Evolutionary conservation across 1,140 invertebrate genomes (phyloP), one percentile per base, ranked within the genome.

Genomic region (Nebria ingens): DNA sequence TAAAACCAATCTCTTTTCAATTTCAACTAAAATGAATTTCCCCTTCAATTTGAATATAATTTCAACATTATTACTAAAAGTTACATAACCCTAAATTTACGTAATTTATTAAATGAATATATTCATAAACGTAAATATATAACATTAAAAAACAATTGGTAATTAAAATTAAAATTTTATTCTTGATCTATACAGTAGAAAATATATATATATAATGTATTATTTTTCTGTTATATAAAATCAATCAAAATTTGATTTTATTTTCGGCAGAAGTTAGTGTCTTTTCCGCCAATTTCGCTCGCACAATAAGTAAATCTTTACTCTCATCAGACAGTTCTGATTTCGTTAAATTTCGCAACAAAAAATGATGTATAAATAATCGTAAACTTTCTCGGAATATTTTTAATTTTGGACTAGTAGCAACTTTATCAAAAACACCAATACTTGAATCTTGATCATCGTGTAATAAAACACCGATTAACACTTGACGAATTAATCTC

Each of bases 321-420:
- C 84, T 72, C 4, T 78, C 65, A 0, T 78, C 73, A 2, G 76
- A 54, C 4, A 81, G 56, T 2, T 61, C 63, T 19, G 66, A 72
- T 11, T 72, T 65, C 57, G 78, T 77, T 1, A 76, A 66, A 65
- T 86, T 85, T 65, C 79, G 81, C 1, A 88, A 58, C 0, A 91
- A 63, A 63, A 91, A 91, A 71, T 89, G 86, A 66, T 80, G 83
- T 63, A 93, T 80, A 63, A 93, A 92, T 4, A 92, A 70, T 54
- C 80, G 68, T 1, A 92, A 65, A 56, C 86, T 86, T 71, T 91
- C 88, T 49, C 82, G 73, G 58, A 92, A 85, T 61, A 82, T 72
- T 62, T 83, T 78, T 2, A 91, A 72, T 65, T 88, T 84, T 1
- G 80, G 75, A 0, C 85, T 76, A 42, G 76, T 67, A 0, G 82